Conservation (phyloP, 2,113 vertebrate species). For the Dasyornis broadbenti region DNA sequence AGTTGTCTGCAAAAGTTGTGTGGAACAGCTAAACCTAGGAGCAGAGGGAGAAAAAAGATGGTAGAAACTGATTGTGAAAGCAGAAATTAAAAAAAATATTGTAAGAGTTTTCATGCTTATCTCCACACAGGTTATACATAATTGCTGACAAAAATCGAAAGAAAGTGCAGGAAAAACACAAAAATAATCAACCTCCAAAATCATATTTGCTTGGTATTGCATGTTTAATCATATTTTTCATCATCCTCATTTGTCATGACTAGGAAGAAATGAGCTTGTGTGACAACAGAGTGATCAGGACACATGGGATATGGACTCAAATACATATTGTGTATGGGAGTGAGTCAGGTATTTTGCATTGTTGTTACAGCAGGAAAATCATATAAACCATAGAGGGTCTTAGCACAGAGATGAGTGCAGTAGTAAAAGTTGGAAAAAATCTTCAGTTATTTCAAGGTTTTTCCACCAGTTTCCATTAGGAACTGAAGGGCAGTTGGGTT, state of each 20-base stretch:
- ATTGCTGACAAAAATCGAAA: not conserved
- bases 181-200: not conserved
- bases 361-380: not conserved
- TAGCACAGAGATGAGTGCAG: not conserved
- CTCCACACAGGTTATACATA: not conserved
- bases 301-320: not conserved
- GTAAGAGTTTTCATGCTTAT: not conserved
- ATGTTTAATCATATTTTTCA: not conserved
- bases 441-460: not conserved
- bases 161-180: not conserved
- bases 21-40: not conserved
- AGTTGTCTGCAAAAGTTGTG: not conserved
- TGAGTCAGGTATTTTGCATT: not conserved
- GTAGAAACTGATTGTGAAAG: not conserved
- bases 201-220: not conserved
- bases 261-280: not conserved
- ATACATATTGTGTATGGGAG: not conserved
- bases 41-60: not conserved
- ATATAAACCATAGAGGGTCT: not conserved
- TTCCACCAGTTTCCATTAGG: not conserved
- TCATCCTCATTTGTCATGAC: not conserved
- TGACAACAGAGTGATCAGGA: not conserved
- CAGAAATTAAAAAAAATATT: not conserved
- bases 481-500: not conserved
- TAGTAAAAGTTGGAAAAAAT: not conserved